phyloP scores from a whole-genome alignment of 2,888 invertebrate genomes.

The Epistrophella euchroma region DNA sequence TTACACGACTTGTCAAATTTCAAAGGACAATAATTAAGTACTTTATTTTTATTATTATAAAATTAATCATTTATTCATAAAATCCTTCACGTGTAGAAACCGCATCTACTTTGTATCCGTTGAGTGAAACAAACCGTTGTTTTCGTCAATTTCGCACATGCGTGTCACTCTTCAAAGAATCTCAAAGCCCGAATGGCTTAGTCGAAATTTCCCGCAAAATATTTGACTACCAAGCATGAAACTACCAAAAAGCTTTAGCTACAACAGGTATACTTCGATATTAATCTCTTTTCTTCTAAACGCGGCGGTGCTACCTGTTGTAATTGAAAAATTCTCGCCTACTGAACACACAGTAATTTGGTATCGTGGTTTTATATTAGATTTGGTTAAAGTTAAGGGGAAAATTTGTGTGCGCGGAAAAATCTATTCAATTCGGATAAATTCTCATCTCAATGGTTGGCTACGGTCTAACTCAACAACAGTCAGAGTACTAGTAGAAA shows the following conservation, averaged over 20 bases:
- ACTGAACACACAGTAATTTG: constrained; percentile 64
- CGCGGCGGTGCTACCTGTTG: constrained; percentile 51
- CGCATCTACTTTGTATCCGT: constrained; percentile 38
- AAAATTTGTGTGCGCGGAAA: constrained; percentile 40
- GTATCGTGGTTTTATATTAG: constrained; percentile 69
- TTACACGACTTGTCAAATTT: constrained; percentile 22
- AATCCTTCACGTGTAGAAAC: background rate
- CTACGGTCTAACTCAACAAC: background rate
- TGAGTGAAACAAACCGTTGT: constrained; percentile 53
- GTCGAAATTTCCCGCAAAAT: constrained; percentile 44
- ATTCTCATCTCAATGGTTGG: constrained; percentile 33
- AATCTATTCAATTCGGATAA: constrained; percentile 37
- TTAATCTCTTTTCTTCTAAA: background rate
- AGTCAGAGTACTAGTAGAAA: background rate
- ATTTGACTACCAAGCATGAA: constrained; percentile 21
- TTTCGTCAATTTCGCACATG: background rate
- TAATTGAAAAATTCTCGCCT: constrained; percentile 63
- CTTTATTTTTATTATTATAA: no score
- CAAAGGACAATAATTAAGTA: constrained; percentile 18
- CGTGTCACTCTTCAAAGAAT: constrained; percentile 29
- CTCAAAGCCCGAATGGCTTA: constrained; percentile 38
- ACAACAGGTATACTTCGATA: constrained; percentile 39
- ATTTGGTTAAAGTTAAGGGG: constrained; percentile 30
- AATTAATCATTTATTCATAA: no score
- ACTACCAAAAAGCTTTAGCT: constrained; percentile 42